Evolutionary conservation across 2,888 invertebrate genomes (phyloP).

Genomic region (Lasioglossum calceatum): DNA sequence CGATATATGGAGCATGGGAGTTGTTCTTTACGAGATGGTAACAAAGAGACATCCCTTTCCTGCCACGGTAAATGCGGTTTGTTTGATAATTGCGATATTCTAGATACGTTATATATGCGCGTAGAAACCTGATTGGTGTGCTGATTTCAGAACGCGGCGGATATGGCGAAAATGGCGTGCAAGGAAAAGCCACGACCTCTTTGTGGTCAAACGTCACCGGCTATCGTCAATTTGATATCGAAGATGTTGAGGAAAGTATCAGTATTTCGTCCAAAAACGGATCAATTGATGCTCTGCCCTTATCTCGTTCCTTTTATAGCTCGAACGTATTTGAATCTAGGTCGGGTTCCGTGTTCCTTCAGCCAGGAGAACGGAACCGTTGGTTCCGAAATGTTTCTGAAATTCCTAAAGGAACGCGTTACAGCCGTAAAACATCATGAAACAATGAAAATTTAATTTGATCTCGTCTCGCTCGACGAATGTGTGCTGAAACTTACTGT

Average conservation of each 20-base stretch:
- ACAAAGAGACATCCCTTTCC: constrained; percentile 77
- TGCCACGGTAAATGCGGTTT: constrained; percentile 67
- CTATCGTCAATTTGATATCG: constrained; percentile 74
- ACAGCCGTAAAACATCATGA: neutral
- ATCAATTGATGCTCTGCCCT: constrained; percentile 77
- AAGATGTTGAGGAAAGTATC: constrained; percentile 77
- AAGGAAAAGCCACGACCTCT: constrained; percentile 66
- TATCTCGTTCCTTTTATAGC: constrained; percentile 70
- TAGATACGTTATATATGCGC: neutral
- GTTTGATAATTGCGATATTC: neutral
- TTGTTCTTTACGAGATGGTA: constrained; percentile 91
- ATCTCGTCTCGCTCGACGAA: neutral
- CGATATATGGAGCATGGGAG: constrained; percentile 95
- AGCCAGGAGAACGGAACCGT: constrained; percentile 39
- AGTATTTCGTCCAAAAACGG: constrained; percentile 73
- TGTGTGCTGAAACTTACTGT: too few relatives aligned
- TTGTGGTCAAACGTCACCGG: constrained; percentile 49
- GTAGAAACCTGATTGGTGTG: too few relatives aligned
- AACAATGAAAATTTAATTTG: neutral
- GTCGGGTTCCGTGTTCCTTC: constrained; percentile 62
- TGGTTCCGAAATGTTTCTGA: constrained; percentile 56
- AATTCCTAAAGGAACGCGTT: constrained; percentile 54
- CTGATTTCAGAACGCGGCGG: constrained; percentile 65
- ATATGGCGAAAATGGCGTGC: constrained; percentile 70
- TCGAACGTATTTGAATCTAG: constrained; percentile 77